These are phyloP conservation scores for Crocidura indochinensis DNA, from an alignment of 2,797 vertebrate species.

Conservation along the genomic window DNA sequence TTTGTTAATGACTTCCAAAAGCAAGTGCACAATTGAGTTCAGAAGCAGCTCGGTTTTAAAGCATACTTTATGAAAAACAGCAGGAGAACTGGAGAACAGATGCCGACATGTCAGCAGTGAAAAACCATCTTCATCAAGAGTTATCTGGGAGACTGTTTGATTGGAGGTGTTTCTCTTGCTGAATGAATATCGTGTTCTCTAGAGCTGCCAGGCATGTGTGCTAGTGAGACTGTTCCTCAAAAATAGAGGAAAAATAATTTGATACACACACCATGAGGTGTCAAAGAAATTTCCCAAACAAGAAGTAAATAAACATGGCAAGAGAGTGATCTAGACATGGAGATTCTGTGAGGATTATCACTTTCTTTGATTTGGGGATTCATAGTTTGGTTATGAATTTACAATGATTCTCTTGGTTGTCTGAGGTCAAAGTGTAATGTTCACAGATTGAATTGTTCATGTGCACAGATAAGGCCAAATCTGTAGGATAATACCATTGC, in stretches of 20 bases:
- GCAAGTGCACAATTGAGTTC: not conserved
- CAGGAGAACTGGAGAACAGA: conserved; percentile 47
- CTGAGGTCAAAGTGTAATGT: conserved; percentile 46
- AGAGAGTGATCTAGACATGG: not conserved
- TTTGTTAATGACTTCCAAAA: conserved; percentile 55
- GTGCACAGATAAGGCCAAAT: not conserved
- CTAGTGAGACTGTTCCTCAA: conserved; percentile 1
- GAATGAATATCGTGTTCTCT: conserved; percentile 57
- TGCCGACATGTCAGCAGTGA: conserved; percentile 23
- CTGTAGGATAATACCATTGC: conserved; percentile 17
- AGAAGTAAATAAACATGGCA: conserved; percentile 61
- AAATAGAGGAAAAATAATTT: conserved; percentile 34
- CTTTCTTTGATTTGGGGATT: conserved; percentile 68
- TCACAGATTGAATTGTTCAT: not conserved
- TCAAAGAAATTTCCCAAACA: conserved; percentile 64
- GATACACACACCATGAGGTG: conserved; percentile 47
- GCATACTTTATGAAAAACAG: conserved; percentile 58
- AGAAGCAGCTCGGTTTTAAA: conserved; percentile 5
- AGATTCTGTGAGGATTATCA: conserved; percentile 52
- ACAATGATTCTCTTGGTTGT: not conserved
- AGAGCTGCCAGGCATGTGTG: conserved; percentile 16
- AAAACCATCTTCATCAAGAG: conserved; percentile 62
- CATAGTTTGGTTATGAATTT: conserved; percentile 46
- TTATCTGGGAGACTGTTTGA: conserved; percentile 18
- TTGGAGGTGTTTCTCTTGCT: conserved; percentile 36